Base-by-base conservation (phyloP, 2,113 vertebrate species). In the Tauraco erythrolophus region DNA sequence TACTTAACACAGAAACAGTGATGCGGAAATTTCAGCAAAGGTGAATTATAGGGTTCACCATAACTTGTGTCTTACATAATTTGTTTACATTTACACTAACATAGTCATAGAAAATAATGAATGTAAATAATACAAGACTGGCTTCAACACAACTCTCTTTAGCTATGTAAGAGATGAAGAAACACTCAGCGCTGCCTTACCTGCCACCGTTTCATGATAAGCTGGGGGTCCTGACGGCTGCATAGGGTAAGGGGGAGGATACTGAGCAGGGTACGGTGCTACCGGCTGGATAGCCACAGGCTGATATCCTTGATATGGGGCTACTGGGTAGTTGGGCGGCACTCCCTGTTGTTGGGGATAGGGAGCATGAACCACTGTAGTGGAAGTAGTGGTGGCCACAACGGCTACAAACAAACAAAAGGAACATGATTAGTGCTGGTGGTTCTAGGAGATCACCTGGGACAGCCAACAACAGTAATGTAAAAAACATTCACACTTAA, bases 141-240 rank as follows among this genome's bases (percentile, higher is more conserved):
- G 8, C 35, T 84, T 14, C 48, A 91, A 75, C 31, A 19, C 33
- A 54, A 33, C 33, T 23, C 14, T 41, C 41, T 84, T 14, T 6
- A 60, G 64, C 39, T 60, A 1, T 7, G 28, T 2, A 76, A 35
- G 77, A 78, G 35, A 39, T 24, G n/a, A 74, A 84, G 56, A 50
- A 91, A 80, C 21, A 16, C 31, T 25, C 4, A 35, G n/a, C 3
- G 5, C 43, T 85, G 75, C 70, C 98, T 98, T 96, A 98, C 98
- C 98, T 94, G 97, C 93, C 98, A 99, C 60, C 0, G 98, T 98
- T 96, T 99, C 99, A 28, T 99, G 98, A 89, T 99, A 99, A 7
- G 99, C 97, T 1, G 99, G 99, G 12, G 99, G 99, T 87, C 98
- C 99, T 6, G 83, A 10, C 0, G 97, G 97, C 69, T 98, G 98